These are phyloP conservation scores for Sinodicranocentrus sp. DNA, from an alignment of 2,888 invertebrate species.

Conservation along the genomic window DNA sequence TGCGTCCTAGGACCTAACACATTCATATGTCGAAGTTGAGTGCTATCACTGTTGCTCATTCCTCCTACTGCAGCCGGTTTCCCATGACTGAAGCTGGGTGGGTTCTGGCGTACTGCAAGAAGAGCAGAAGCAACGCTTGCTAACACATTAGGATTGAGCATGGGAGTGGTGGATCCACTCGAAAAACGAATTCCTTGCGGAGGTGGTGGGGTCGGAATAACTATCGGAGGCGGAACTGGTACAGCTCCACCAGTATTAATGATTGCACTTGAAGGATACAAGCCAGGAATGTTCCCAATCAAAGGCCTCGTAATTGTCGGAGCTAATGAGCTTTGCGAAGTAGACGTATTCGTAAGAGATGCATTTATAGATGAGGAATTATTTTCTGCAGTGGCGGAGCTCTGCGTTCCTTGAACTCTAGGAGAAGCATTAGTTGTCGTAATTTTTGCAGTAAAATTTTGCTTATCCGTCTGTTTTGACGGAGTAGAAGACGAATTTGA, in stretches of 20 bases:
- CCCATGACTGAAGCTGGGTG: constrained; percentile 35
- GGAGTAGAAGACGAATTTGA: constrained; percentile 43
- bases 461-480: constrained; percentile 22
- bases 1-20: constrained; percentile 10
- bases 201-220: constrained; percentile 65
- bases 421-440: constrained; percentile 17
- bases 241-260: constrained; percentile 43
- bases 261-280: constrained; percentile 63
- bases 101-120: constrained; percentile 47
- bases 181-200: constrained; percentile 37
- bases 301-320: constrained; percentile 50
- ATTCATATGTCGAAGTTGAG: constrained; percentile 28
- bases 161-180: constrained; percentile 20
- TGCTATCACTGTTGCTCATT: constrained; percentile 19
- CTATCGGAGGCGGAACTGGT: constrained; percentile 60
- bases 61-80: constrained; percentile 3
- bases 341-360: constrained; percentile 4
- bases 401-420: constrained; percentile 1
- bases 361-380: background rate
- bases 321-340: constrained; percentile 26
- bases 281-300: constrained; percentile 67
- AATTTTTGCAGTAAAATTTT: constrained; percentile 28
- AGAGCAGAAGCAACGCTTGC: constrained; percentile 73
- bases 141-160: constrained; percentile 63
- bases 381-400: constrained; percentile 11